Percentiles rank a stretch among this genome's conserved stretches.
Evolutionary conservation across 2,888 invertebrate species (phyloP).

Genomic region (Plemyria rubiginata): DNA sequence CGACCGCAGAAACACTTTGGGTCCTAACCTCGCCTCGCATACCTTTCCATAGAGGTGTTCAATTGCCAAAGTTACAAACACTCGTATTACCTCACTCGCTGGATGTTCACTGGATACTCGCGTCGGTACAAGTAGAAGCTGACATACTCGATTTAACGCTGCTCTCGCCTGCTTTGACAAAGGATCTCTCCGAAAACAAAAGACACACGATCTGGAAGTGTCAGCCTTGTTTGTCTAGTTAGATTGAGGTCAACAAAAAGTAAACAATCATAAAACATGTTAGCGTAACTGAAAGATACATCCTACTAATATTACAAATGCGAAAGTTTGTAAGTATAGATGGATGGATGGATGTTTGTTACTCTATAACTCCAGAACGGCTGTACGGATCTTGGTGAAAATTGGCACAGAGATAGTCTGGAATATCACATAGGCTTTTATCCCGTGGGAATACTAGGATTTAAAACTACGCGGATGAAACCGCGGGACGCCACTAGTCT

Average conservation of each 20-base stretch:
- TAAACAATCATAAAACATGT: too few relatives aligned
- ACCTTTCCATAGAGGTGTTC: slow-evolving; percentile 8
- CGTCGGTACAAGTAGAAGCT: background rate
- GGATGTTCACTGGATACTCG: background rate
- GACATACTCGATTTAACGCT: background rate
- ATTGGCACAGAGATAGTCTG: too few relatives aligned
- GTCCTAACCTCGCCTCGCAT: slow-evolving; percentile 4
- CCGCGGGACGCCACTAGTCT: too few relatives aligned
- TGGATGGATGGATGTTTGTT: too few relatives aligned
- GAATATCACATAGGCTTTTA: too few relatives aligned
- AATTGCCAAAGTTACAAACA: slow-evolving; percentile 21
- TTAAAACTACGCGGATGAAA: too few relatives aligned
- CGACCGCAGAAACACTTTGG: slow-evolving; percentile 9
- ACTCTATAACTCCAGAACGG: too few relatives aligned
- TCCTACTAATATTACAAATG: too few relatives aligned
- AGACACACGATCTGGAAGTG: background rate
- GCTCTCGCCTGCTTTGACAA: background rate
- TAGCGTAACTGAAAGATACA: background rate
- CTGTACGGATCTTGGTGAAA: too few relatives aligned
- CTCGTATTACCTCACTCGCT: slow-evolving; percentile 4
- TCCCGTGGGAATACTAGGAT: too few relatives aligned
- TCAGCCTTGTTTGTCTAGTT: background rate
- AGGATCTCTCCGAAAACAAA: background rate
- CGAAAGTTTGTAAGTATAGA: too few relatives aligned
- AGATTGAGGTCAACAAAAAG: background rate